These are phyloP conservation scores for Sandelia bainsii DNA, from an alignment of 2,797 vertebrate species.

Conservation along the genomic window DNA sequence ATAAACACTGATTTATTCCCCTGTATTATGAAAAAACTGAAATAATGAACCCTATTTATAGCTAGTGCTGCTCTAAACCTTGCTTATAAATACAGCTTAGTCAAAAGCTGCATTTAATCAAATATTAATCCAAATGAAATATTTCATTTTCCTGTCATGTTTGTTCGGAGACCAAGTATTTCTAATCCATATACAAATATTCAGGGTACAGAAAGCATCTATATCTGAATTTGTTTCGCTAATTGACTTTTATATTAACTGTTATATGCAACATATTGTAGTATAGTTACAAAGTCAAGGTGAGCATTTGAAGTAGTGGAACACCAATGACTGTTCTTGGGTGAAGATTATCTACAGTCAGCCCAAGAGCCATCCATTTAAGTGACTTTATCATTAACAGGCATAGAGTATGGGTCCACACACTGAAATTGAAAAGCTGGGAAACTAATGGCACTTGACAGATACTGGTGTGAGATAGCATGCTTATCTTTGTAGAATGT, in stretches of 20 bases:
- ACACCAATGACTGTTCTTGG: slow-evolving; percentile 60
- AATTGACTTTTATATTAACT: slow-evolving; percentile 40
- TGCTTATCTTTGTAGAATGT: slow-evolving; percentile 80
- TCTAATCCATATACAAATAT: slow-evolving; percentile 17
- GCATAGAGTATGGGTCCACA: slow-evolving; percentile 71
- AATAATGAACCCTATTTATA: slow-evolving; percentile 12
- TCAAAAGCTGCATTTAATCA: slow-evolving; percentile 13
- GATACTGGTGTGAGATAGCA: slow-evolving; percentile 76
- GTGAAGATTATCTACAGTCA: slow-evolving; percentile 68
- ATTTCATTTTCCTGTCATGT: slow-evolving; percentile 16
- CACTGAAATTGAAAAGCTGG: slow-evolving; percentile 76
- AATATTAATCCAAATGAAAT: slow-evolving; percentile 34
- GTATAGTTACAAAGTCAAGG: slow-evolving; percentile 53
- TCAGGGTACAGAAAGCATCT: slow-evolving; percentile 11
- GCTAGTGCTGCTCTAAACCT: not conserved
- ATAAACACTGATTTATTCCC: not conserved
- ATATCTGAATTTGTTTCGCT: slow-evolving; percentile 23
- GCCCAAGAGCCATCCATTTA: slow-evolving; percentile 76
- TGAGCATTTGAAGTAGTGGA: slow-evolving; percentile 60
- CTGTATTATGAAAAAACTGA: not conserved
- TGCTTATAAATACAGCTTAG: slow-evolving; percentile 6
- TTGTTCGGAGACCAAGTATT: slow-evolving; percentile 14
- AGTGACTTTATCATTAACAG: slow-evolving; percentile 80
- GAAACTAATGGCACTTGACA: slow-evolving; percentile 83
- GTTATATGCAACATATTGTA: slow-evolving; percentile 26